Evolutionary conservation across 1,140 invertebrate species (phyloP), one percentile per base, ranked within the genome.

Genomic region (Euwallacea similis): DNA sequence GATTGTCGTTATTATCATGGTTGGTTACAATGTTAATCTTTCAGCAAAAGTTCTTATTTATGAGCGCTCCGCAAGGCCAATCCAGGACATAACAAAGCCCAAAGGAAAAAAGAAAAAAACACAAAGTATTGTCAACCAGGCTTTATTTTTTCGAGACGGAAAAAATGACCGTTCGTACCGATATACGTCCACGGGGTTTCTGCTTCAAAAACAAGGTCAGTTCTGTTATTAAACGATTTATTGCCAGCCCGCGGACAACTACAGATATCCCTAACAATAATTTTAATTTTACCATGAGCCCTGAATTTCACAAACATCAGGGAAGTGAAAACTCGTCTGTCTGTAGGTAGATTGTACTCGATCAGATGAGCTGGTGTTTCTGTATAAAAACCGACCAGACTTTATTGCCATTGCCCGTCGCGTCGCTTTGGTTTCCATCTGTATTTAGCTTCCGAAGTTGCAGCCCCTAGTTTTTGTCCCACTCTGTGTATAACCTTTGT

Each of bases 171-270:
- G 46, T 50, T 50, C 46, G 46, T 50, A 42, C 9, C 58, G 55
- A 16, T 44, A 63, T 21, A 63, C 44, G 42, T 63, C 60, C 58
- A 41, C 58, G 58, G 58, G 58, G 58, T 60, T 60, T 63, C 43
- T 63, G 42, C 44, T 46, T 63, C 60, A 16, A 13, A 50, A 63
- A 63, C 60, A 63, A 63, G 60, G 60, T 46, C 60, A 63, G 9
- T 44, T 46, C 60, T 63, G 60, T 63, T 63, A 63, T 63, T 63
- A 63, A 63, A 63, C 60, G 60, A 63, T 63, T 63, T 63, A 63
- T 63, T n/a, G 41, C 42, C 9, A 16, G 55, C 9, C 46, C 46
- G 9, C 46, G 46, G 46, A 50, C 46, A 50, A 11, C 46, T 13
- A 50, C 46, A 50, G 46, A 50, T 11, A 50, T 50, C 0, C 9